These are phyloP conservation scores for Dione juno DNA, from an alignment of 2,888 invertebrate species.

Conservation along the genomic window DNA sequence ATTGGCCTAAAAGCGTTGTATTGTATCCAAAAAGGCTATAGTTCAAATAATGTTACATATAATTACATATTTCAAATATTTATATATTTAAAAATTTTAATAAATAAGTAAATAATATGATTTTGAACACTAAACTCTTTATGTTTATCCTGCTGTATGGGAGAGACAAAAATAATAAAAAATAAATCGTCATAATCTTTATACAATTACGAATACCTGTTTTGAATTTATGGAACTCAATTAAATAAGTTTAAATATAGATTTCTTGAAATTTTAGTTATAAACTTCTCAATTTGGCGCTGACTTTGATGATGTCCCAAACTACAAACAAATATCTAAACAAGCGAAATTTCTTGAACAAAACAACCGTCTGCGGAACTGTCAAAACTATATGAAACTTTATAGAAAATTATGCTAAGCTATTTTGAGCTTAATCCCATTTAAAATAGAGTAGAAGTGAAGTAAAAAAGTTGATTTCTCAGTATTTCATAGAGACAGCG, in stretches of 20 bases:
- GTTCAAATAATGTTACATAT: background rate
- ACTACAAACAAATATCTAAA: conserved; percentile 63
- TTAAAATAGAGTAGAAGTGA: conserved; percentile 19
- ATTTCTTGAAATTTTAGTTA: background rate
- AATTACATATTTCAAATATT: background rate
- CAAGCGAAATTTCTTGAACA: conserved; percentile 56
- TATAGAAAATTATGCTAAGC: conserved; percentile 8
- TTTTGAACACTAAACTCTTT: background rate
- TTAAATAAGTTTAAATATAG: conserved; percentile 12
- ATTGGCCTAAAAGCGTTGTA: background rate
- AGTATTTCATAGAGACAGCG: conserved; percentile 66
- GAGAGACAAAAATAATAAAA: background rate
- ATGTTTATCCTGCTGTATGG: background rate
- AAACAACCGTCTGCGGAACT: conserved; percentile 58
- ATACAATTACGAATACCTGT: no score
- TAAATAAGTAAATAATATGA: background rate
- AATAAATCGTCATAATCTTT: background rate
- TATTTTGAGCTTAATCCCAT: conserved; percentile 43
- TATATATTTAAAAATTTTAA: background rate
- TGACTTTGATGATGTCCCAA: conserved; percentile 55
- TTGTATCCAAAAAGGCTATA: background rate
- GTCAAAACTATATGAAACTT: conserved; percentile 41
- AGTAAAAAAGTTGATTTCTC: conserved; percentile 45
- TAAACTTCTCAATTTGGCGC: conserved; percentile 42
- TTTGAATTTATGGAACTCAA: background rate